Evolutionary conservation across 2,113 vertebrate species (phyloP).

Genomic region (Cochlearius cochlearius): DNA sequence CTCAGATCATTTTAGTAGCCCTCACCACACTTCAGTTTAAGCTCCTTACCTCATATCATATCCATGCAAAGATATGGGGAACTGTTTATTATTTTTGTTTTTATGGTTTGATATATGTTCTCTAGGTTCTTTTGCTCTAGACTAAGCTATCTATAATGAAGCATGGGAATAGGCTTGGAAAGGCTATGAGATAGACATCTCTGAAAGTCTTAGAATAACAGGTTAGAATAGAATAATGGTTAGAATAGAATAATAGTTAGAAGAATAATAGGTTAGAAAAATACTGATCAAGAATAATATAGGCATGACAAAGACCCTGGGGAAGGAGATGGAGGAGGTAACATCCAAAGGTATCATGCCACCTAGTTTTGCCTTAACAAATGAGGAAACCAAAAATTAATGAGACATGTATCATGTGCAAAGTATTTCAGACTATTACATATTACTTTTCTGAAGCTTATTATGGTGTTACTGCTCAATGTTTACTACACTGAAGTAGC

Average conservation of each 20-base stretch:
- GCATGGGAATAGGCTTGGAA: neutral
- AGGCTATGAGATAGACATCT: neutral
- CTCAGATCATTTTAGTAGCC: no score
- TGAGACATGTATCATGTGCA: neutral
- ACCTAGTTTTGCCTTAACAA: neutral
- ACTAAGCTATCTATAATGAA: no score
- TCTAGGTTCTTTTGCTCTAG: no score
- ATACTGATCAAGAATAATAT: neutral
- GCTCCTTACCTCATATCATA: no score
- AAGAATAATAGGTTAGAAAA: neutral
- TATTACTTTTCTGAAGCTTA: neutral
- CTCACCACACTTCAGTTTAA: no score
- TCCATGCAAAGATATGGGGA: no score
- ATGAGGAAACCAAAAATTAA: neutral
- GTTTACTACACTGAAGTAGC: neutral
- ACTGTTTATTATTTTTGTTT: no score
- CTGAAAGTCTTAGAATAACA: neutral
- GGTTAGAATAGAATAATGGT: no score
- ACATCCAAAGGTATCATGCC: neutral
- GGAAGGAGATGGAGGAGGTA: neutral
- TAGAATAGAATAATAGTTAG: no score
- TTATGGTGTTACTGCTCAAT: neutral
- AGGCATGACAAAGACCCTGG: neutral
- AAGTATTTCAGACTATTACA: neutral
- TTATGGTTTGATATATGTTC: no score